Conservation (phyloP, 1,140 invertebrate genomes). For the Cyrtorhinus lividipennis region DNA sequence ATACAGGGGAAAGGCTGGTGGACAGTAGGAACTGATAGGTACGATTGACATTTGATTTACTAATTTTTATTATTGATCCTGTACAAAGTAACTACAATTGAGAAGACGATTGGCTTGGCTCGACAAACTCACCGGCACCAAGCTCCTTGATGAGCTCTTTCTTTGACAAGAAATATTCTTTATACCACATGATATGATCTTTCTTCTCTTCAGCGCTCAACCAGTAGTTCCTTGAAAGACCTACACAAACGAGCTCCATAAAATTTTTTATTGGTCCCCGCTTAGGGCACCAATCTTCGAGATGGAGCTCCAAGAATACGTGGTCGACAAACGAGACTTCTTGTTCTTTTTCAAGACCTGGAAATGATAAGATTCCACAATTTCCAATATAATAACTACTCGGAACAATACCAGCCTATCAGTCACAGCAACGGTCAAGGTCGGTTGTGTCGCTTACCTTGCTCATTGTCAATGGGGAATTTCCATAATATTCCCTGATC, state of each 20-base stretch:
- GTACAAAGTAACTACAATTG: too few species aligned
- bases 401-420: too few species aligned
- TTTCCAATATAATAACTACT: background rate
- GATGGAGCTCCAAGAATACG: conserved; percentile 75
- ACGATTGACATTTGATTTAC: too few species aligned
- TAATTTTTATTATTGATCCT: too few species aligned
- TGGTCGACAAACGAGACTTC: conserved; percentile 79
- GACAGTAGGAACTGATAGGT: too few species aligned
- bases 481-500: conserved; percentile 89
- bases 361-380: conserved; percentile 17
- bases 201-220: conserved; percentile 60
- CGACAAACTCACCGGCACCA: conserved; percentile 29
- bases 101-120: background rate
- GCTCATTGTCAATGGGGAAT: conserved; percentile 95
- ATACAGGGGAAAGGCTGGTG: too few species aligned
- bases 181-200: conserved; percentile 86
- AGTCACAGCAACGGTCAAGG: too few species aligned
- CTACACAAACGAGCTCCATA: conserved; percentile 89
- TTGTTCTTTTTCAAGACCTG: conserved; percentile 63
- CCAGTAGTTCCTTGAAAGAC: conserved; percentile 89
- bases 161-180: conserved; percentile 76
- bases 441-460: conserved; percentile 65
- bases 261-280: conserved; percentile 84
- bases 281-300: conserved; percentile 75
- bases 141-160: conserved; percentile 53